phyloP scores from a whole-genome alignment of 1,140 invertebrate genomes.

The Drosophila albomicans region DNA sequence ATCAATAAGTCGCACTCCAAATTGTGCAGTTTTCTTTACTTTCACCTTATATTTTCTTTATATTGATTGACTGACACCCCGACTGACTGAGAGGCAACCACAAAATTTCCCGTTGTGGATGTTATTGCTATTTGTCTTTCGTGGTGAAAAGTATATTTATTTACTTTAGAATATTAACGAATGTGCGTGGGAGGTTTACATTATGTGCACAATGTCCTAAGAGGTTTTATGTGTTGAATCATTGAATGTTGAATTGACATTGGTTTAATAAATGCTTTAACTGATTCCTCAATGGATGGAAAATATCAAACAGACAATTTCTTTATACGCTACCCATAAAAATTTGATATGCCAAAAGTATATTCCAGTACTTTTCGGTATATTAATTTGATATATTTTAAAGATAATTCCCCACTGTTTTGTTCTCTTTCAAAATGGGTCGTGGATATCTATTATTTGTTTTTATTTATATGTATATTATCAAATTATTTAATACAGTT shows the following conservation, averaged over 20 bases:
- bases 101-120: background rate
- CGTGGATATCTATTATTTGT: too few relatives aligned
- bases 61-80: conserved; percentile 21
- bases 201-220: background rate
- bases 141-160: conserved; percentile 10
- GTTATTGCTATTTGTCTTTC: conserved; percentile 25
- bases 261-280: background rate
- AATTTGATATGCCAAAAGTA: too few relatives aligned
- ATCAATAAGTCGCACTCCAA: conserved; percentile 20
- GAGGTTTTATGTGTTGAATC: conserved; percentile 3
- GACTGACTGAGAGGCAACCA: background rate
- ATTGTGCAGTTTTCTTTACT: conserved; percentile 19
- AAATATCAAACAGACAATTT: too few relatives aligned
- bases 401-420: too few relatives aligned
- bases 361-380: too few relatives aligned
- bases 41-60: background rate
- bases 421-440: too few relatives aligned
- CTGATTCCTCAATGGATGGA: too few relatives aligned
- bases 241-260: background rate
- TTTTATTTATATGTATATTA: too few relatives aligned
- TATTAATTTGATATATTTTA: too few relatives aligned
- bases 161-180: background rate
- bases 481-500: too few relatives aligned
- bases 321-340: too few relatives aligned
- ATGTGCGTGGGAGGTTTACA: background rate